Conservation (phyloP, 1,140 invertebrate genomes). For the Conus betulinus region DNA sequence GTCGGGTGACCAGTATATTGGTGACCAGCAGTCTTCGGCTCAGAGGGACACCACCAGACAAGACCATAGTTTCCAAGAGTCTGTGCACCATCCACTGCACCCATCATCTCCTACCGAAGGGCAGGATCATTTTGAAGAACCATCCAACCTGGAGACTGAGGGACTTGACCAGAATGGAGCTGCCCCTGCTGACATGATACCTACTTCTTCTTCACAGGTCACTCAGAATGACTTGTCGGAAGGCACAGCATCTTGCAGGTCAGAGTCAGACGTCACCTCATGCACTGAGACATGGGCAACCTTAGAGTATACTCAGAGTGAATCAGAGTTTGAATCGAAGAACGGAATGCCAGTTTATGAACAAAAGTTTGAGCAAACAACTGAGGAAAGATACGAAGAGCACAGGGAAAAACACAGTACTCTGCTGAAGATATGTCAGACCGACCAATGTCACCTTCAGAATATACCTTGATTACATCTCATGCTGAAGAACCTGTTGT, state of each 20-base stretch:
- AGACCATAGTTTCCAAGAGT: not conserved
- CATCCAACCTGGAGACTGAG: conserved; percentile 46
- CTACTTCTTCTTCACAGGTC: not conserved
- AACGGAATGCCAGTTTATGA: conserved; percentile 64
- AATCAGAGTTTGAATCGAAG: conserved; percentile 46
- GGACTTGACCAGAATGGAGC: conserved; percentile 3
- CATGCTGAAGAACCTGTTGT: conserved; percentile 35
- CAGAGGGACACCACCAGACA: conserved; percentile 9
- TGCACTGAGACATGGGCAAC: conserved; percentile 41
- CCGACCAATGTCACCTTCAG: conserved; percentile 60
- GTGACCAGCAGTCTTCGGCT: not conserved
- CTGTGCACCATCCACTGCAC: no score
- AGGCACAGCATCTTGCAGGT: not conserved
- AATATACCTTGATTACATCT: conserved; percentile 56
- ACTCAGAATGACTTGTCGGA: not conserved
- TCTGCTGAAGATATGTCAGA: conserved; percentile 33
- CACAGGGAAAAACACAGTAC: not conserved
- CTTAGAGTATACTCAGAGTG: conserved; percentile 42
- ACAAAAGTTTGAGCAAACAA: conserved; percentile 69
- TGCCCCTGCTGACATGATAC: not conserved
- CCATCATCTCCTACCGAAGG: no score
- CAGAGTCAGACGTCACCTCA: conserved; percentile 33
- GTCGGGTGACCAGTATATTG: no score
- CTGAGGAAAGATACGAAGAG: conserved; percentile 41
- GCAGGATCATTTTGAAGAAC: conserved; percentile 30